A percentile compares a stretch with the other conserved stretches of the same genome.
These are phyloP conservation scores for Rousettus leschenaultii DNA, from an alignment of 2,113 vertebrate species.

Conservation along the genomic window DNA sequence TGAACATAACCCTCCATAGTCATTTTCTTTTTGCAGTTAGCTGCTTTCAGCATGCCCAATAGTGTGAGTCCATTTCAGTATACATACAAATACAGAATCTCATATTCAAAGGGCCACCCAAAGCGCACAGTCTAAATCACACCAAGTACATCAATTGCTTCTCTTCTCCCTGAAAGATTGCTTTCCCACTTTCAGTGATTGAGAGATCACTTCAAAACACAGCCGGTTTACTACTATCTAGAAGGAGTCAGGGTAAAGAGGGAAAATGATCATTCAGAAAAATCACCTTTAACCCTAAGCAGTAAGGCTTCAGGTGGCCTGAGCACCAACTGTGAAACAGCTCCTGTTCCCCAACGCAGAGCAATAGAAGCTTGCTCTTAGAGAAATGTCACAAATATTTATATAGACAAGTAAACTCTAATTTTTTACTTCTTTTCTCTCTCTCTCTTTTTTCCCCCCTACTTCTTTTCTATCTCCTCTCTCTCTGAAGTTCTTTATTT, in stretches of 20 bases:
- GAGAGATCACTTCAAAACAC: neutral
- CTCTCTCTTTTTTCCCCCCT: neutral
- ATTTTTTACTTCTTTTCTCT: neutral
- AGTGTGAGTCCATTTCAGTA: neutral
- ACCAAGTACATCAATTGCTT: neutral
- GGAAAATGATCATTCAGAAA: neutral
- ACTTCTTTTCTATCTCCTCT: neutral
- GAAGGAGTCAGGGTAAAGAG: neutral
- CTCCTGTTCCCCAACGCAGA: neutral
- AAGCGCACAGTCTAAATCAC: neutral
- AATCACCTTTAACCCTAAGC: neutral
- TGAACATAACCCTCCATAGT: neutral
- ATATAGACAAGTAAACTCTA: neutral
- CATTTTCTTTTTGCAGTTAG: neutral
- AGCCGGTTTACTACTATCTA: neutral
- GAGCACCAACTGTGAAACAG: neutral
- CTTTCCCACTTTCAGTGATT: neutral
- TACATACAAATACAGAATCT: neutral
- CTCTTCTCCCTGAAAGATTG: neutral
- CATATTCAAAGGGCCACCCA: neutral
- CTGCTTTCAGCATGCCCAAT: neutral
- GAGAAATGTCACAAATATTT: neutral
- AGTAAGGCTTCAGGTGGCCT: neutral
- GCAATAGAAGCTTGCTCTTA: neutral
- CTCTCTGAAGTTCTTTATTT: neutral